Evolutionary conservation across 1,140 invertebrate species (phyloP), one percentile per base, ranked within the genome.

Genomic region (Drosophila murphyi): DNA sequence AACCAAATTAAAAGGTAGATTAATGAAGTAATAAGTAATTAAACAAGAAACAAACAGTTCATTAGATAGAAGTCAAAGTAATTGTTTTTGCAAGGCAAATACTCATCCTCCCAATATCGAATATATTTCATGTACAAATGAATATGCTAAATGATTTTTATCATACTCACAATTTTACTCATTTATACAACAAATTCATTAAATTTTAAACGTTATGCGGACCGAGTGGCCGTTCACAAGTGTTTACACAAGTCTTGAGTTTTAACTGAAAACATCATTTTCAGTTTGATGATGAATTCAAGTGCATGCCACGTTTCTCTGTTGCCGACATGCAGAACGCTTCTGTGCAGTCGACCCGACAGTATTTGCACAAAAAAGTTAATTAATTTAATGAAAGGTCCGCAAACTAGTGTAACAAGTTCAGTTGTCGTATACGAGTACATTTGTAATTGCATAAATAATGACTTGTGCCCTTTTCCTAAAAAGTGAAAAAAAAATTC

Each of bases 261-360:
- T 76, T 65, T 63, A 72, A 74, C 70, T 65, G 69, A 72, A 72
- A 76, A 65, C 69, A 76, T 76, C 48, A 72, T 76, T 72, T 76
- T 43, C 74, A 76, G 74, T 64, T 65, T 76, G 62, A 76, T 72
- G 70, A 72, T 72, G 62, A 73, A 68, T 61, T 68, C 62, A 68
- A 76, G 70, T 76, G 70, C 37, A 32, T n/a, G 28, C 43, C 45
- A 47, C 29, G 47, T 57, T 52, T 37, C 56, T 52, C 28, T 45
- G 55, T 41, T 64, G 52, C 68, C 31, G 68, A 61, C 65, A 56
- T 63, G 41, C 51, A 43, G 59, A 34, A 37, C 45, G 34, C 3
- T 51, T 59, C 70, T 60, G 31, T 68, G 63, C 70, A 34, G 41
- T 20, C 20, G 20, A 20, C 43, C 55, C 28, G 20, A 48, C 70